These are phyloP conservation scores for Drosophila mauritiana DNA, from an alignment of 1,140 invertebrate genomes.

Conservation along the genomic window DNA sequence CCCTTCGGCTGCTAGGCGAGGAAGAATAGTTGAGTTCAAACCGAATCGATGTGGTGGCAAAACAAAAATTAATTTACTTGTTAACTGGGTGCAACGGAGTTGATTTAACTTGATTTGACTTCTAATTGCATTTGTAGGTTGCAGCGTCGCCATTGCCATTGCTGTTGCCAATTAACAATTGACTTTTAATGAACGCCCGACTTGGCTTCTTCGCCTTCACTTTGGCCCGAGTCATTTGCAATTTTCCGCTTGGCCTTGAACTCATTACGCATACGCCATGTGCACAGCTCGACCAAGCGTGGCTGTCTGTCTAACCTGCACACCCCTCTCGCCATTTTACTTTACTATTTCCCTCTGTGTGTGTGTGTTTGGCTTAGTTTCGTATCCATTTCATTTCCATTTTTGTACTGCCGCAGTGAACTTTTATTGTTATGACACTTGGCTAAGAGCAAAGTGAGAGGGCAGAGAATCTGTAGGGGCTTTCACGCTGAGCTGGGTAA, in stretches of 20 bases:
- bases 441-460: constrained; percentile 27
- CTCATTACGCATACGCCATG: constrained; percentile 73
- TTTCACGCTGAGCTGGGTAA: constrained; percentile 36
- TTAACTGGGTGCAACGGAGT: constrained; percentile 39
- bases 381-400: constrained; percentile 60
- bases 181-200: constrained; percentile 66
- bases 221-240: constrained; percentile 43
- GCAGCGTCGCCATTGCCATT: constrained; percentile 29
- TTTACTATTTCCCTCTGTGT: not conserved
- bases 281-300: constrained; percentile 17
- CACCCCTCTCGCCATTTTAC: not conserved
- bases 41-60: constrained; percentile 48
- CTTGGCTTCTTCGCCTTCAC: constrained; percentile 39
- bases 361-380: constrained; percentile 29
- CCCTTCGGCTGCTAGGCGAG: constrained; percentile 3
- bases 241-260: constrained; percentile 63
- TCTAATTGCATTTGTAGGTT: constrained; percentile 67
- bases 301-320: constrained; percentile 1
- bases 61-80: constrained; percentile 61
- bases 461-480: not conserved
- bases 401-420: constrained; percentile 62
- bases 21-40: constrained; percentile 8
- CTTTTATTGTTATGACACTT: constrained; percentile 76
- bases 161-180: constrained; percentile 71
- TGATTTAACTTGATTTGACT: constrained; percentile 67